Conservation (phyloP, 2,113 vertebrate species). For the Podarcis cretensis region DNA sequence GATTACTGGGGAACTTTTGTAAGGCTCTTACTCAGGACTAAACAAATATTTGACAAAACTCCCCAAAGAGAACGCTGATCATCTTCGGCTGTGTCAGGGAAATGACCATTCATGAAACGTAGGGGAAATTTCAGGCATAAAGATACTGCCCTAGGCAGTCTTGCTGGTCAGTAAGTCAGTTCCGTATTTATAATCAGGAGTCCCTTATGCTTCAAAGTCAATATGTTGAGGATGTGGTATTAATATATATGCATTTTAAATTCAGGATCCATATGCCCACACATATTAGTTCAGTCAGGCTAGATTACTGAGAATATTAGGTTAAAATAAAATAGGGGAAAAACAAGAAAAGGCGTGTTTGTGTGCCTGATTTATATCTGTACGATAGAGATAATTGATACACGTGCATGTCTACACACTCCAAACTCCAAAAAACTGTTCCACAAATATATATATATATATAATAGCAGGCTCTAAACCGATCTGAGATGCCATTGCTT, state of each 20-base stretch:
- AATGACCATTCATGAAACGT: conserved; percentile 15
- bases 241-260: not conserved
- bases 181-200: conserved; percentile 28
- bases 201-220: not conserved
- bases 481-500: not conserved
- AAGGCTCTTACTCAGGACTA: conserved; percentile 50
- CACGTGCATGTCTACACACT: not conserved
- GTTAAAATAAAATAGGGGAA: not conserved
- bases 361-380: not conserved
- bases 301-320: not conserved
- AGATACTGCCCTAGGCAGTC: not conserved
- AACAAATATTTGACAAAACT: conserved; percentile 63
- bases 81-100: conserved; percentile 40
- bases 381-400: not conserved
- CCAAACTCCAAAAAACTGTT: not conserved
- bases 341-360: not conserved
- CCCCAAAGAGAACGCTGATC: conserved; percentile 43
- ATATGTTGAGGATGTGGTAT: not conserved
- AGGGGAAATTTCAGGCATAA: not conserved
- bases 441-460: no score
- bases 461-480: not conserved
- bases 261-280: not conserved
- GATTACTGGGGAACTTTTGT: conserved; percentile 61
- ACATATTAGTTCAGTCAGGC: not conserved
- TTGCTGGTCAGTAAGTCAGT: conserved; percentile 11